Conservation (phyloP, 2,888 invertebrate genomes). For the Hirtodrosophila trivittata region DNA sequence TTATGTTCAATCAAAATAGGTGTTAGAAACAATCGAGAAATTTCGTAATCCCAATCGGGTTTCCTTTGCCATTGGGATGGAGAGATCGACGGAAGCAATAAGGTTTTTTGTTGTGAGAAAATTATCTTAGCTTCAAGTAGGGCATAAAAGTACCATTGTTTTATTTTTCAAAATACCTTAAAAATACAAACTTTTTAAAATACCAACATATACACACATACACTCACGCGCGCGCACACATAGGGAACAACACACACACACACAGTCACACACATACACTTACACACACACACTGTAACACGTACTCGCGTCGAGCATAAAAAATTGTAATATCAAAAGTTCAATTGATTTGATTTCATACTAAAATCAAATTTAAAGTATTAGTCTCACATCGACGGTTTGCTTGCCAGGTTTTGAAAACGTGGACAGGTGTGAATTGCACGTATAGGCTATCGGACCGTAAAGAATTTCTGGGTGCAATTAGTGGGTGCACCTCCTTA, state of each 20-base stretch:
- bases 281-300: constrained; percentile 41
- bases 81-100: too few species aligned
- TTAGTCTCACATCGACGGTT: constrained; percentile 17
- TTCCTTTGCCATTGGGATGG: too few species aligned
- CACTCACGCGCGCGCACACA: background rate
- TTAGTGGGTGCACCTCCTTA: constrained; percentile 27
- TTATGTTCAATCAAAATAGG: too few species aligned
- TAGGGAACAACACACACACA: background rate
- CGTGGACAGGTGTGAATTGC: constrained; percentile 2
- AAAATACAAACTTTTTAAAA: constrained; percentile 28
- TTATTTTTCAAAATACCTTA: constrained; percentile 1
- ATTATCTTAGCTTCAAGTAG: too few species aligned
- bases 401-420: constrained; percentile 5
- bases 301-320: constrained; percentile 58
- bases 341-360: constrained; percentile 39
- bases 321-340: constrained; percentile 55
- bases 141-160: too few species aligned
- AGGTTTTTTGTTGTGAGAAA: too few species aligned
- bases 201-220: constrained; percentile 19
- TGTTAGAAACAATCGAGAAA: background rate
- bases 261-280: constrained; percentile 2
- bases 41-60: too few species aligned
- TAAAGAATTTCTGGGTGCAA: constrained; percentile 21
- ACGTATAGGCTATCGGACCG: background rate
- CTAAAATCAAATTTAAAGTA: constrained; percentile 44